Base-by-base conservation (phyloP, 2,888 invertebrate species). In the Heliconius hortense region DNA sequence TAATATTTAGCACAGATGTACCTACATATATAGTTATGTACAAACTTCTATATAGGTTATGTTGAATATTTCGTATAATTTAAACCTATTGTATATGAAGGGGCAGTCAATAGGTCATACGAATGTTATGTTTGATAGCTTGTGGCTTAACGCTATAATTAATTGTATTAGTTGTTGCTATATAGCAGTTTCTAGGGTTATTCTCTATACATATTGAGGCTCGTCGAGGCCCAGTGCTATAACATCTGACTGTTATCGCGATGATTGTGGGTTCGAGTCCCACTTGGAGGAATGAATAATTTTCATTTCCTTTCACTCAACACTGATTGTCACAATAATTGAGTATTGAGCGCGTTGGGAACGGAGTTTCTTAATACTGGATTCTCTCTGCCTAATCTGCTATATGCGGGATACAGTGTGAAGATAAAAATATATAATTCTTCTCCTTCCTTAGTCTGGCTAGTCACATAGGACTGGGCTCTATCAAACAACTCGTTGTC, bases 61-160 rank as follows among this genome's bases (percentile, higher is more conserved):
- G 15, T 26, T 15, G 8, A 24, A 59, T 56, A 56, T 56, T 59
- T 10, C n/a, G 24, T 24, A 26, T 26, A 59, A n/a, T n/a, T 59
- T 59, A 59, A 26, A 59, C 59, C 11, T 24, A 24, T 59, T 59
- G 59, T 59, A 24, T 59, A 24, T 59, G 26, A 15, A 35, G 35
- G 0, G 2, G 24, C 24, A 24, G 66, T 39, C 24, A 24, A 39
- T 43, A 43, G 66, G 39, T 39, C 64, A 24, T 64, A n/a, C 39
- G 64, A 39, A 39, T 39, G 39, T 24, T 24, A 39, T 15, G 39
- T 66, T 66, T 66, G 66, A 66, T 66, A 66, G 39, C 8, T 39
- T 39, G 66, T 39, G 66, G 66, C 24, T 43, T 24, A 64, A 35
- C 24, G 39, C 39, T 39, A 24, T 66, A 66, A 39, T 66, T 66